These are phyloP conservation scores for Pyxicephalus adspersus DNA, from an alignment of 2,113 vertebrate species.

Conservation along the genomic window DNA sequence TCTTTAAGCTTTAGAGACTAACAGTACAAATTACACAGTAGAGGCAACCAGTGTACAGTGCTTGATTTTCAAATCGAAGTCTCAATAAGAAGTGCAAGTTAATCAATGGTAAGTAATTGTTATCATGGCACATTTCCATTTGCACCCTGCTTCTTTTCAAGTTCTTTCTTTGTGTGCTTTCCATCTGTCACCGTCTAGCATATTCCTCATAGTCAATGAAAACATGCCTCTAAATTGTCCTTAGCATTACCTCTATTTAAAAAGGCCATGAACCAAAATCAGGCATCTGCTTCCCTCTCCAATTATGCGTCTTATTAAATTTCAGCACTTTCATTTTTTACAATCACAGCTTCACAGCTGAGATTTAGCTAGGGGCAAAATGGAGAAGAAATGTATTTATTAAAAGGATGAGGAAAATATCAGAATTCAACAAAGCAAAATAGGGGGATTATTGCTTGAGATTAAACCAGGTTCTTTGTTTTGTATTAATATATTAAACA, in stretches of 20 bases:
- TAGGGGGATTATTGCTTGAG: not conserved
- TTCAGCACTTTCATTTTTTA: not conserved
- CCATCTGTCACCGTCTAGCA: constrained; percentile 43
- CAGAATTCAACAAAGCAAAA: not conserved
- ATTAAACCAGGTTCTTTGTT: too few relatives aligned
- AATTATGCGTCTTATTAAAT: not conserved
- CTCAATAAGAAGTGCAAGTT: not conserved
- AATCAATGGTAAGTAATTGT: constrained; percentile 28
- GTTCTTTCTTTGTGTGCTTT: constrained; percentile 20
- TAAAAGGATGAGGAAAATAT: not conserved
- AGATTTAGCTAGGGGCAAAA: not conserved
- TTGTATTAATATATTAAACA: too few relatives aligned
- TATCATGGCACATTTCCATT: constrained; percentile 17
- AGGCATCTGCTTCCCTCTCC: not conserved
- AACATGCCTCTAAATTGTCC: not conserved
- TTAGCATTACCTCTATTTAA: not conserved
- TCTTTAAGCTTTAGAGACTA: not conserved
- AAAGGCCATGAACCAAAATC: not conserved
- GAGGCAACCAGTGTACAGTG: not conserved
- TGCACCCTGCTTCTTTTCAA: constrained; percentile 12
- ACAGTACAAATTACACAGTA: not conserved
- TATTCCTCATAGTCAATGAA: constrained; percentile 16
- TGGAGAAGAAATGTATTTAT: not conserved
- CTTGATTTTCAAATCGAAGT: not conserved
- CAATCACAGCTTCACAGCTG: not conserved